Evolutionary conservation across 2,888 invertebrate genomes (phyloP).

Genomic region (Leucophenga montana): DNA sequence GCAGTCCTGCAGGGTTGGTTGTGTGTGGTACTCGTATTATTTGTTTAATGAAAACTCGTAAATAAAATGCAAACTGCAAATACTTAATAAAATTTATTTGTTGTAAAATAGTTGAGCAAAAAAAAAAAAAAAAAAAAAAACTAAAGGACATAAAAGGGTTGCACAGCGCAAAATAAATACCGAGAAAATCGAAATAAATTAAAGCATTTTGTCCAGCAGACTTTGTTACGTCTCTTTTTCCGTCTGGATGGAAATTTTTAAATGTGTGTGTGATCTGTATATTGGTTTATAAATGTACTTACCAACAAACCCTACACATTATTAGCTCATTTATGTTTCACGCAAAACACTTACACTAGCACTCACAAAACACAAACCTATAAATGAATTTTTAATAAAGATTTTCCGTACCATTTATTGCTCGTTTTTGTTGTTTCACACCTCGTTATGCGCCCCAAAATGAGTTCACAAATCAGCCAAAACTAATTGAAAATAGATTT

Average conservation of each 20-base stretch:
- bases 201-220: slow-evolving; percentile 9
- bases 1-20: neutral
- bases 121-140: neutral
- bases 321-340: slow-evolving; percentile 20
- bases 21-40: neutral
- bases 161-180: neutral
- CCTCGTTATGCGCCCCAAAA: slow-evolving; percentile 17
- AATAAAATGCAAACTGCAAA: slow-evolving; percentile 29
- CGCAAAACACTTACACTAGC: neutral
- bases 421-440: slow-evolving; percentile 9
- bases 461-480: neutral
- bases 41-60: slow-evolving; percentile 25
- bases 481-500: slow-evolving; percentile 15
- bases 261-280: slow-evolving; percentile 10
- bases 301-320: slow-evolving; percentile 3
- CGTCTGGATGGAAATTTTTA: slow-evolving; percentile 11
- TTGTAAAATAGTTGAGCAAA: neutral
- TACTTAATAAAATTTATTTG: slow-evolving; percentile 30
- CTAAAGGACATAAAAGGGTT: neutral
- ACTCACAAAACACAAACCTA: neutral
- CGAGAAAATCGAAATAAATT: neutral
- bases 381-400: neutral
- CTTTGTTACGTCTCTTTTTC: neutral
- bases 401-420: slow-evolving; percentile 14
- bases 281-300: neutral